Conservation (phyloP, 2,113 vertebrate genomes). For the Pedetes capensis region DNA sequence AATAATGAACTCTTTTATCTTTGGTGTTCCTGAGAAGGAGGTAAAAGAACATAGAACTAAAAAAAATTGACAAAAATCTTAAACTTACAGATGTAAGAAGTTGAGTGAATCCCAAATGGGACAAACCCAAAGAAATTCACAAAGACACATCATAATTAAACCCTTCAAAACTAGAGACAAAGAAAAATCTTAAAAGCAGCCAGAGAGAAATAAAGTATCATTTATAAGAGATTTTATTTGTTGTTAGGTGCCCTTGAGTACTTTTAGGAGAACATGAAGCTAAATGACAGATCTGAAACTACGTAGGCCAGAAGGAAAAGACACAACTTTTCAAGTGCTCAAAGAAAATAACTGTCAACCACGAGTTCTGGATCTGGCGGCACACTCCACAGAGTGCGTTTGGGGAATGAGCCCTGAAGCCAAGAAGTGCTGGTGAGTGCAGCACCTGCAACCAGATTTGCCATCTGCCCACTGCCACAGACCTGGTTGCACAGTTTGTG, state of each 20-base stretch:
- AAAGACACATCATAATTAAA: background rate
- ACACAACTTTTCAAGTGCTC: background rate
- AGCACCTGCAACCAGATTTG: no score
- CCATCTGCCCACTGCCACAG: no score
- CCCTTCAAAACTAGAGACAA: background rate
- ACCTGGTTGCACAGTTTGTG: no score
- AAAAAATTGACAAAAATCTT: background rate
- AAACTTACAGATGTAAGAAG: background rate
- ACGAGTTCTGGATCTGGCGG: background rate
- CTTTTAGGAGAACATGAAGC: background rate
- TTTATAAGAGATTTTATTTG: no score
- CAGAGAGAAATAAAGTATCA: background rate
- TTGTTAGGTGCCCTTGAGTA: no score
- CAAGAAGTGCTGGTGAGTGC: no score
- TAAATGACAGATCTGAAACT: background rate
- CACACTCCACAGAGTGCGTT: no score
- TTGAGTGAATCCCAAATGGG: background rate
- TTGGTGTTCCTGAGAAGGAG: background rate
- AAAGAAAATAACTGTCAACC: background rate
- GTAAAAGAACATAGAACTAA: background rate
- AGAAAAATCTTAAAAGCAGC: no score
- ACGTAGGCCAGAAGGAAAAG: background rate
- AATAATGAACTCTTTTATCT: background rate
- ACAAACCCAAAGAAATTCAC: background rate
- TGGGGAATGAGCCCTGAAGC: no score